These are phyloP conservation scores for Cryptus armator DNA, from an alignment of 2,888 invertebrate genomes.

Conservation along the genomic window DNA sequence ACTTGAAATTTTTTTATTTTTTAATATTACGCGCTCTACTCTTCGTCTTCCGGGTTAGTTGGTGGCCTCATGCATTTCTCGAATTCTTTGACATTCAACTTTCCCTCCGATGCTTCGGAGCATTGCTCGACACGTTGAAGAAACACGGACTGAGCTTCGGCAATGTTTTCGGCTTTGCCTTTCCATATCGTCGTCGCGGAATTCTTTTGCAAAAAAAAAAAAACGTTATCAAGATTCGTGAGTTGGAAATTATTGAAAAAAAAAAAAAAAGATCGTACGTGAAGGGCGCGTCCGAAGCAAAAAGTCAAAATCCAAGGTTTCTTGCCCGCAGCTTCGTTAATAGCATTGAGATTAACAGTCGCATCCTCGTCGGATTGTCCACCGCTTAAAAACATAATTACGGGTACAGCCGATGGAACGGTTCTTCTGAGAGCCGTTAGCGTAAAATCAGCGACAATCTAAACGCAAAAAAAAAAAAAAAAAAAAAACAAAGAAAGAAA, in stretches of 20 bases:
- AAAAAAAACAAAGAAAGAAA: no score
- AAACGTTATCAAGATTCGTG: background rate
- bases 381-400: slow-evolving; percentile 97
- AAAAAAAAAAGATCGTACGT: slow-evolving; percentile 86
- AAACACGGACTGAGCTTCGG: slow-evolving; percentile 87
- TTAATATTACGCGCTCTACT: slow-evolving; percentile 1
- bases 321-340: slow-evolving; percentile 92
- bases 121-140: slow-evolving; percentile 87
- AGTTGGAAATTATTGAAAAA: slow-evolving; percentile 85
- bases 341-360: slow-evolving; percentile 96
- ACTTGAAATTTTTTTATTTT: background rate
- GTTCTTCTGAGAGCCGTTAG: slow-evolving; percentile 95
- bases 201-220: slow-evolving; percentile 83
- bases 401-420: slow-evolving; percentile 97
- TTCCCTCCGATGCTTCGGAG: slow-evolving; percentile 75
- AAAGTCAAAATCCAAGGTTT: slow-evolving; percentile 98
- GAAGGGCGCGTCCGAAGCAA: slow-evolving; percentile 98
- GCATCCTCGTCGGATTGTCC: slow-evolving; percentile 99
- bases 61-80: slow-evolving; percentile 42
- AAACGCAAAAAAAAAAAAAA: slow-evolving; percentile 70
- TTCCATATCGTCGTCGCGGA: slow-evolving; percentile 89
- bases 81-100: slow-evolving; percentile 59
- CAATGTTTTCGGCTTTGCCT: slow-evolving; percentile 87
- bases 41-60: slow-evolving; percentile 24
- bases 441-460: slow-evolving; percentile 95